Evolutionary conservation across 2,888 invertebrate genomes (phyloP).

Genomic region (Beris morrisii): DNA sequence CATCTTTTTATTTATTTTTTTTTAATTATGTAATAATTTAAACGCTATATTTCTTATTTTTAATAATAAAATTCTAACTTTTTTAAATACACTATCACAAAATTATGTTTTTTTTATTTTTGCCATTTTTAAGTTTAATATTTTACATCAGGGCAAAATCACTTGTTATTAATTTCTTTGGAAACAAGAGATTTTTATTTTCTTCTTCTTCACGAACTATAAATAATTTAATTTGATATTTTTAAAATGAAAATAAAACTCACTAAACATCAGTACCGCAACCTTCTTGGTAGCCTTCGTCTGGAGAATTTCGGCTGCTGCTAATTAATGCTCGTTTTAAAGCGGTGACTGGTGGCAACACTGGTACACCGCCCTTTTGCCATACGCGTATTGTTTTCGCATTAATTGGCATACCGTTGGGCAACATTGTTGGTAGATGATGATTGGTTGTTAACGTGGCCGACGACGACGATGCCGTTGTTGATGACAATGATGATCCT

Average conservation of each 20-base stretch:
- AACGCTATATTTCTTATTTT: background rate
- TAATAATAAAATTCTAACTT: conserved; percentile 30
- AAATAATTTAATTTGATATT: background rate
- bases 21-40: conserved; percentile 29
- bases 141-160: conserved; percentile 18
- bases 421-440: conserved; percentile 44
- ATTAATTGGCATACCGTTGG: conserved; percentile 59
- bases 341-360: conserved; percentile 81
- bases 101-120: conserved; percentile 36
- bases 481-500: conserved; percentile 44
- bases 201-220: background rate
- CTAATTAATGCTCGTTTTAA: conserved; percentile 81
- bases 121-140: conserved; percentile 21
- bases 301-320: conserved; percentile 82
- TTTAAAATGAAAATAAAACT: conserved; percentile 13
- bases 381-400: conserved; percentile 84
- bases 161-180: background rate
- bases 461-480: conserved; percentile 44
- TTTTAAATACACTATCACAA: conserved; percentile 37
- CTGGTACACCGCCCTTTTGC: conserved; percentile 82
- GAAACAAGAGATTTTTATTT: background rate
- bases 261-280: conserved; percentile 86
- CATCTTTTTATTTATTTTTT: conserved; percentile 46
- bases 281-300: conserved; percentile 91
- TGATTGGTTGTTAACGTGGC: conserved; percentile 19